Evolutionary conservation across 2,113 vertebrate species (phyloP).

Genomic region (Tonatia bakeri): DNA sequence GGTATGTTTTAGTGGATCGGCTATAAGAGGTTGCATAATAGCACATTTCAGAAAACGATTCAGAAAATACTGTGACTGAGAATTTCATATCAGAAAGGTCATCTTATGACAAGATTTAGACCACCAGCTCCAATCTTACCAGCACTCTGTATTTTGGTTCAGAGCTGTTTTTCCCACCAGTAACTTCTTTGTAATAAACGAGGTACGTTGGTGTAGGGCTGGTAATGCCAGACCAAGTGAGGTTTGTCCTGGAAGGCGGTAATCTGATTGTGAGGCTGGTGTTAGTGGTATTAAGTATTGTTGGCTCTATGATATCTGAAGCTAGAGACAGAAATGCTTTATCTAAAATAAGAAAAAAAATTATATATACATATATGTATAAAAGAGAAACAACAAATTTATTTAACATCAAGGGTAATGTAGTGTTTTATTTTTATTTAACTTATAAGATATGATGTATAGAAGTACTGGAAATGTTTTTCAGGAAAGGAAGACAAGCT

Average conservation of each 20-base stretch:
- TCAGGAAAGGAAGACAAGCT: not conserved
- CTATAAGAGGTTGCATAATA: not conserved
- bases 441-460: not conserved
- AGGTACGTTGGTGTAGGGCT: constrained; percentile 70
- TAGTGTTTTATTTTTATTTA: not conserved
- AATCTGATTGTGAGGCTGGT: constrained; percentile 76
- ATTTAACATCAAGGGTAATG: not conserved
- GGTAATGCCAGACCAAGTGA: constrained; percentile 50
- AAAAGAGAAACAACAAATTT: not conserved
- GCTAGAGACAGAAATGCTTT: constrained; percentile 72
- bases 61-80: not conserved
- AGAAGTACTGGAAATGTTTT: not conserved
- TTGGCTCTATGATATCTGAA: constrained; percentile 45
- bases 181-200: constrained; percentile 67
- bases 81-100: not conserved
- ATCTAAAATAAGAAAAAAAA: constrained; percentile 74
- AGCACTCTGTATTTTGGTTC: constrained; percentile 17
- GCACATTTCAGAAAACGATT: not conserved
- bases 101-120: not conserved
- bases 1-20: not conserved
- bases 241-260: constrained; percentile 65
- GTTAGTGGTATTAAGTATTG: constrained; percentile 72
- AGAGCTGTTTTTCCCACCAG: not conserved
- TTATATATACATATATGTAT: not conserved
- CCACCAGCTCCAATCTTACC: constrained; percentile 71